Conservation (phyloP, 2,797 vertebrate genomes). For the Lagorchestes hirsutus region DNA sequence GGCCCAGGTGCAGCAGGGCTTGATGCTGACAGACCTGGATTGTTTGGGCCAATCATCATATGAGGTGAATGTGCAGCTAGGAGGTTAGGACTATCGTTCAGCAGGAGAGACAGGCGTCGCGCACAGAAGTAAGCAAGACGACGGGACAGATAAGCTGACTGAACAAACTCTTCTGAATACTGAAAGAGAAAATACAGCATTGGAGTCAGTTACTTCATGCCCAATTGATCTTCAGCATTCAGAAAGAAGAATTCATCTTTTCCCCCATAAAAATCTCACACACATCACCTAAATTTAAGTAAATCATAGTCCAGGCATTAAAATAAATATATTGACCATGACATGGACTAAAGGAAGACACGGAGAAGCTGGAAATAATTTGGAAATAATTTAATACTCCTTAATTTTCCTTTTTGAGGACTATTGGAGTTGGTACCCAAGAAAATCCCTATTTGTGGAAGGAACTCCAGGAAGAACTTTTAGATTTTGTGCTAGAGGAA, state of each 20-base stretch:
- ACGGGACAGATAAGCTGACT: slow-evolving; percentile 88
- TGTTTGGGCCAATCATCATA: slow-evolving; percentile 81
- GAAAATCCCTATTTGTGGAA: background rate
- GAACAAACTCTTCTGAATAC: slow-evolving; percentile 89
- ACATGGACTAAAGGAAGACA: background rate
- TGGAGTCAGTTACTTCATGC: background rate
- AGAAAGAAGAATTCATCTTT: background rate
- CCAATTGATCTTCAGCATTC: background rate
- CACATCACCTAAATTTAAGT: background rate
- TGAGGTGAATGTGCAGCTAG: slow-evolving; percentile 83
- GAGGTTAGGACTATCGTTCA: slow-evolving; percentile 82
- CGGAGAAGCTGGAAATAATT: background rate
- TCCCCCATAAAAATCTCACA: background rate
- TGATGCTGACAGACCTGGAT: slow-evolving; percentile 78
- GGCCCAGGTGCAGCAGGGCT: slow-evolving; percentile 78
- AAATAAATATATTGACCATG: slow-evolving; percentile 1
- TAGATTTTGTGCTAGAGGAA: background rate
- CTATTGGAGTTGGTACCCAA: background rate
- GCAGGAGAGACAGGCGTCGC: slow-evolving; percentile 84
- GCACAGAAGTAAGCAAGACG: slow-evolving; percentile 88
- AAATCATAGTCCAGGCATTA: background rate
- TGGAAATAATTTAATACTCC: background rate
- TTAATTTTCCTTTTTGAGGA: background rate
- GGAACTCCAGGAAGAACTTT: background rate
- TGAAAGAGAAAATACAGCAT: slow-evolving; percentile 67